Evolutionary conservation across 1,140 invertebrate genomes (phyloP).

Genomic region (Drosophila parvula): DNA sequence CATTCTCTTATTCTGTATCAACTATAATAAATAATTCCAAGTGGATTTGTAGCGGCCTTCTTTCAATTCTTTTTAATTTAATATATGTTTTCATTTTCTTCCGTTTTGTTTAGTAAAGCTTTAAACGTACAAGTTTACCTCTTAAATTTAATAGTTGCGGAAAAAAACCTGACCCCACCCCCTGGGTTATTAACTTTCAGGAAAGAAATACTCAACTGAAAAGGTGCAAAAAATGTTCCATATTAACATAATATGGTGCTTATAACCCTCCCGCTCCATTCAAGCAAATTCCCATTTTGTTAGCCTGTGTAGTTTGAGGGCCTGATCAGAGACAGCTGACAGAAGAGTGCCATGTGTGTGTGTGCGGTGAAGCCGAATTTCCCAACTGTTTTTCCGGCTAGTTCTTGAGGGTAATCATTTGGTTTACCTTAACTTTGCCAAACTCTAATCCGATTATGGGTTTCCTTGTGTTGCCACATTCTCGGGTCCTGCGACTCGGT

Average conservation of each 20-base stretch:
- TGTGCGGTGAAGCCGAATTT: constrained; percentile 5
- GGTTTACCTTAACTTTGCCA: constrained; percentile 45
- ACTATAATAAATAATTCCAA: background rate
- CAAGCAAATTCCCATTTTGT: constrained; percentile 5
- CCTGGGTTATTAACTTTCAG: background rate
- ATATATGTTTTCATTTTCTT: background rate
- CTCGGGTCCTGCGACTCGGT: constrained; percentile 4
- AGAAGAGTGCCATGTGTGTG: constrained; percentile 25
- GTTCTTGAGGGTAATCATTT: constrained; percentile 39
- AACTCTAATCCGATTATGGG: constrained; percentile 49
- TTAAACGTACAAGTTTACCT: too few relatives aligned
- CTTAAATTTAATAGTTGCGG: background rate
- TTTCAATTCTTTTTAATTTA: background rate
- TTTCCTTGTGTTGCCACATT: constrained; percentile 22
- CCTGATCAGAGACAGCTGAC: constrained; percentile 4
- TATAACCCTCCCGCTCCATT: constrained; percentile 3
- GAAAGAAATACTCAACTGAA: background rate
- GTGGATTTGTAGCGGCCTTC: background rate
- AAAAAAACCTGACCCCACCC: background rate
- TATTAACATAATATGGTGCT: constrained; percentile 15
- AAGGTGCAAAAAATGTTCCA: background rate
- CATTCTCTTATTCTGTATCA: too few relatives aligned
- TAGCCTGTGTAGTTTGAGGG: background rate
- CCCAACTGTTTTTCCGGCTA: constrained; percentile 29
- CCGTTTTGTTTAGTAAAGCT: background rate